These are phyloP conservation scores for Drosophila sturtevanti DNA, from an alignment of 1,140 invertebrate genomes.

Conservation along the genomic window DNA sequence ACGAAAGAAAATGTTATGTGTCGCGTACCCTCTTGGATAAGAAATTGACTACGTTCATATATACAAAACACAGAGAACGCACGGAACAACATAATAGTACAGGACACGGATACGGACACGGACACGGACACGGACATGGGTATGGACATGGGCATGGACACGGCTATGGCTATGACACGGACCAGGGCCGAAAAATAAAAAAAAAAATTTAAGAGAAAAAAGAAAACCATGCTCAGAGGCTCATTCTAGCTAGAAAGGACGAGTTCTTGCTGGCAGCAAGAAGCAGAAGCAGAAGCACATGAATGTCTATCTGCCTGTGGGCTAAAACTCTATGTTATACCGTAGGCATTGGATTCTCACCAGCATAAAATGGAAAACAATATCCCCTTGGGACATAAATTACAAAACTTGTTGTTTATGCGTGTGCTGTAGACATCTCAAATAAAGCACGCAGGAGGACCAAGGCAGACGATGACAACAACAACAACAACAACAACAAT, in stretches of 20 bases:
- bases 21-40: background rate
- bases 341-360: background rate
- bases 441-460: conserved; percentile 54
- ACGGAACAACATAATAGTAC: conserved; percentile 19
- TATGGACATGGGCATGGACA: background rate
- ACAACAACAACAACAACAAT: background rate
- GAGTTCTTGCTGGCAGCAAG: background rate
- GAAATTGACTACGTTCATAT: background rate
- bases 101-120: background rate
- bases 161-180: background rate
- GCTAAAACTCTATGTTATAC: background rate
- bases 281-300: no score
- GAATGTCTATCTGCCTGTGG: conserved; percentile 3
- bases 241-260: background rate
- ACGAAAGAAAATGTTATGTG: background rate
- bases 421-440: conserved; percentile 51
- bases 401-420: conserved; percentile 68
- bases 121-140: background rate
- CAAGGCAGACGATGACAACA: conserved; percentile 13
- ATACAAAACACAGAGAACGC: conserved; percentile 9
- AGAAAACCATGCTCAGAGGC: no score
- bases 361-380: conserved; percentile 63
- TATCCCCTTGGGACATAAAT: conserved; percentile 65
- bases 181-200: background rate
- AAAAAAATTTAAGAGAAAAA: background rate